These are phyloP conservation scores for Lycaon pictus DNA, from an alignment of 2,113 vertebrate genomes.

Conservation along the genomic window DNA sequence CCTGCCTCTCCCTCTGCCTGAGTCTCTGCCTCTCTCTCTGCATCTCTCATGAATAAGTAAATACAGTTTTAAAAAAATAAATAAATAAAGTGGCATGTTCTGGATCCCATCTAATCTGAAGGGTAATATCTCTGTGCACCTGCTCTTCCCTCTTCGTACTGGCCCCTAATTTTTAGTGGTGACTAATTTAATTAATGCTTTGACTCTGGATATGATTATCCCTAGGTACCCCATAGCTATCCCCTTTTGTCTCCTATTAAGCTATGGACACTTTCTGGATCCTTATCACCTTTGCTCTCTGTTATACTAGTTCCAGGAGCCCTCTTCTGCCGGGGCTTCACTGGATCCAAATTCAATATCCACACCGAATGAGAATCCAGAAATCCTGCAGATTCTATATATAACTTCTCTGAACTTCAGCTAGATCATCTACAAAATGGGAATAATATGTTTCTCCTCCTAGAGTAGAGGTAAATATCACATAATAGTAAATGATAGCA, in stretches of 20 bases:
- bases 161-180: neutral
- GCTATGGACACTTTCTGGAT: neutral
- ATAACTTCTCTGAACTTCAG: neutral
- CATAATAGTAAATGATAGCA: neutral
- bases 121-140: rapidly evolving
- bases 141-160: neutral
- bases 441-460: neutral
- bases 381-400: neutral
- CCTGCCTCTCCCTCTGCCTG: too few relatives aligned
- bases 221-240: neutral
- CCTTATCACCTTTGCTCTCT: neutral
- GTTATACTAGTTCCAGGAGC: neutral
- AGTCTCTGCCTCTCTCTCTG: too few relatives aligned
- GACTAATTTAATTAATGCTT: neutral
- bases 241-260: neutral
- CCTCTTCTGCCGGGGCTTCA: neutral
- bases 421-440: constrained; percentile 36
- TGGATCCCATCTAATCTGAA: neutral
- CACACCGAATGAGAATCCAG: neutral
- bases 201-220: neutral
- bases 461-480: neutral
- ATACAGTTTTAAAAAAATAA: too few relatives aligned
- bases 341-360: neutral
- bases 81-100: neutral
- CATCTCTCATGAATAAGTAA: too few relatives aligned